These are phyloP conservation scores for Crypturellus tataupa DNA, from an alignment of 2,797 vertebrate species.

Conservation along the genomic window DNA sequence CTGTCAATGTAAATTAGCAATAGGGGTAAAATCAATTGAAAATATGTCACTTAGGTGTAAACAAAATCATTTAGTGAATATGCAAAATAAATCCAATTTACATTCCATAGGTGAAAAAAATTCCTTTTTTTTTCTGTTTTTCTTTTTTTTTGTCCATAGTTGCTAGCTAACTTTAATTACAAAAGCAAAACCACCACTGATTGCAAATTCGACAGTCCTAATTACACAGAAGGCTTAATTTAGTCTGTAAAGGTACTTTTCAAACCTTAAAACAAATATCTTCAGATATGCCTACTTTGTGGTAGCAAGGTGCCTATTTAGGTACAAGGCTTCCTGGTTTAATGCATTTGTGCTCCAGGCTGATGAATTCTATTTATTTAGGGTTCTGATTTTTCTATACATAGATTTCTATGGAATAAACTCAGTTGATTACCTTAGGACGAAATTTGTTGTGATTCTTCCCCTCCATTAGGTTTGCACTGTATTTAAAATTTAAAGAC, in stretches of 20 bases:
- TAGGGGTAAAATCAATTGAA: neutral
- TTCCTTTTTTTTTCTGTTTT: too few relatives aligned
- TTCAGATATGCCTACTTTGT: neutral
- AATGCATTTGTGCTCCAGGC: fast-evolving
- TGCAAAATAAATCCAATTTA: neutral
- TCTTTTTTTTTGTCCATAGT: neutral
- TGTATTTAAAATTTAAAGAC: neutral
- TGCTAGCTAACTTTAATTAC: neutral
- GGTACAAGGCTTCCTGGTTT: neutral
- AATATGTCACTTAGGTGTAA: neutral
- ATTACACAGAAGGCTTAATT: neutral
- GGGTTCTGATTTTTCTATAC: neutral
- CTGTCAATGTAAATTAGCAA: fast-evolving
- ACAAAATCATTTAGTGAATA: neutral
- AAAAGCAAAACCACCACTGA: neutral
- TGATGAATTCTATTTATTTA: neutral
- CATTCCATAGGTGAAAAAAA: neutral
- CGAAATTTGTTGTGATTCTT: neutral
- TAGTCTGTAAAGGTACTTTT: neutral
- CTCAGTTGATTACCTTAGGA: neutral
- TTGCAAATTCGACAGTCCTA: neutral
- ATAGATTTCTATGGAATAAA: neutral
- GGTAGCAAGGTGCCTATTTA: fast-evolving
- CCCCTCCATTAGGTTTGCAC: fast-evolving
- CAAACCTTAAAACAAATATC: neutral